Percentiles rank a stretch among this genome's conserved stretches.
phyloP scores from a whole-genome alignment of 2,797 vertebrate genomes.

The Lates japonicus region DNA sequence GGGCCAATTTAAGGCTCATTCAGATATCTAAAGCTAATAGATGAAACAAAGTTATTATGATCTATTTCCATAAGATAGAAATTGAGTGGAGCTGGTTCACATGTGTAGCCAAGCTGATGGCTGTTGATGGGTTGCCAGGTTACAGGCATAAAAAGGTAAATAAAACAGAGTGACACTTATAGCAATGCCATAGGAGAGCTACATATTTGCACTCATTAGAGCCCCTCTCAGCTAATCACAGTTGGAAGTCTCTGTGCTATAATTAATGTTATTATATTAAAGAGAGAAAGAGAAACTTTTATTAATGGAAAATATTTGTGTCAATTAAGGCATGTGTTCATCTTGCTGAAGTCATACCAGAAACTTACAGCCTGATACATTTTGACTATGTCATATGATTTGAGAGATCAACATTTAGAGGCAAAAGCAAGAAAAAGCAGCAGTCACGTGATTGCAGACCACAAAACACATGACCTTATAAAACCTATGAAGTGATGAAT shows the following conservation, averaged over 20 bases:
- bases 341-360: not conserved
- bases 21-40: not conserved
- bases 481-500: not conserved
- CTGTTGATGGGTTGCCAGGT: constrained; percentile 31
- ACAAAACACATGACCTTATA: not conserved
- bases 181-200: not conserved
- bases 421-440: not conserved
- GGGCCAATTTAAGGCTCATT: constrained; percentile 13
- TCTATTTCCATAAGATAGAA: not conserved
- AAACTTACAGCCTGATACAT: not conserved
- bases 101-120: not conserved
- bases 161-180: constrained; percentile 13
- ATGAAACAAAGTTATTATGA: constrained; percentile 8
- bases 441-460: not conserved
- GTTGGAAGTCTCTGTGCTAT: not conserved
- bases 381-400: not conserved
- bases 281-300: not conserved
- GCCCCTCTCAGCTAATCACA: constrained; percentile 3
- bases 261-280: not conserved
- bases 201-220: constrained; percentile 22
- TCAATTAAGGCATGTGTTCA: not conserved
- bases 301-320: not conserved
- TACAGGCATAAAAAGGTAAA: constrained; percentile 30
- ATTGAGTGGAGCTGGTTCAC: not conserved
- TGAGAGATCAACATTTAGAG: not conserved